Conservation (phyloP, 2,888 invertebrate genomes). For the Drosophila stalkeri region DNA sequence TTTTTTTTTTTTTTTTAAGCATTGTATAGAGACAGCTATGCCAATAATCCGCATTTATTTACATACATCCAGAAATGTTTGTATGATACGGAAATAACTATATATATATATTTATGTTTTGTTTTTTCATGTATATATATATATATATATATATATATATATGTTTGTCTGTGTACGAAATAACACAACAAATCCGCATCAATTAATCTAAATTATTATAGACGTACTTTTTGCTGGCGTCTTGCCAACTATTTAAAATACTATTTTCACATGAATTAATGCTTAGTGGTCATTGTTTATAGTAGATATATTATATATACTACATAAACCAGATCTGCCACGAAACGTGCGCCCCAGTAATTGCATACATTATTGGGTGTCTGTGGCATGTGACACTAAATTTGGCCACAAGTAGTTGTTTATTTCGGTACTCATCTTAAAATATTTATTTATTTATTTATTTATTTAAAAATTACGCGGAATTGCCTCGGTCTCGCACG, state of each 20-base stretch:
- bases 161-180: background rate
- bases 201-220: slow-evolving; percentile 31
- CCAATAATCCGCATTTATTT: slow-evolving; percentile 11
- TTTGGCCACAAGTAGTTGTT: background rate
- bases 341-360: slow-evolving; percentile 23
- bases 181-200: slow-evolving; percentile 27
- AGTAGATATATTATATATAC: background rate
- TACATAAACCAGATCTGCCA: background rate
- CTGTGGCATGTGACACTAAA: slow-evolving; percentile 13
- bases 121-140: background rate
- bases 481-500: background rate
- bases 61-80: slow-evolving; percentile 17
- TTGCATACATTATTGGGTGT: slow-evolving; percentile 2
- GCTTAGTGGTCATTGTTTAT: slow-evolving; percentile 22
- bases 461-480: slow-evolving; percentile 1
- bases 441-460: slow-evolving; percentile 3
- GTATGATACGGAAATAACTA: slow-evolving; percentile 27
- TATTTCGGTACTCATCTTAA: slow-evolving; percentile 4
- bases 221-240: slow-evolving; percentile 33
- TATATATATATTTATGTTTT: slow-evolving; percentile 2
- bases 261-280: slow-evolving; percentile 15
- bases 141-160: background rate
- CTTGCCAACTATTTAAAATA: slow-evolving; percentile 32
- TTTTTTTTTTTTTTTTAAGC: slow-evolving; percentile 13
- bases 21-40: background rate